Conservation (phyloP, 2,797 vertebrate genomes). For the Anguilla obscura region DNA sequence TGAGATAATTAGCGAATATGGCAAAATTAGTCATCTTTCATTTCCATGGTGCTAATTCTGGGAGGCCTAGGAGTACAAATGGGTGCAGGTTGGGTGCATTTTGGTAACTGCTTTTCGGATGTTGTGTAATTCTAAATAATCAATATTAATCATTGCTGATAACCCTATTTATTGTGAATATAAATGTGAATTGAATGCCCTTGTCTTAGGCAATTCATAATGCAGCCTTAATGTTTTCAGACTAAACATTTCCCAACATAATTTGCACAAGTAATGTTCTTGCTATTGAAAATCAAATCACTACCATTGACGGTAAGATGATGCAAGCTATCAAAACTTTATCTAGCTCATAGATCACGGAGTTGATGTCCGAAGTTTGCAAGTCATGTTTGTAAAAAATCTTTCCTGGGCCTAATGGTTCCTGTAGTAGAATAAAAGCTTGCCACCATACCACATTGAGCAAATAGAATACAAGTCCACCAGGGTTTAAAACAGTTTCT, state of each 20-base stretch:
- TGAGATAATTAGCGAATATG: slow-evolving; percentile 47
- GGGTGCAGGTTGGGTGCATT: slow-evolving; percentile 11
- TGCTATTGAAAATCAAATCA: slow-evolving; percentile 8
- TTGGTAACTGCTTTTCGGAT: slow-evolving; percentile 21
- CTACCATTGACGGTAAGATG: not conserved
- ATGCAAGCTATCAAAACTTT: not conserved
- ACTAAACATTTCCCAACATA: not conserved
- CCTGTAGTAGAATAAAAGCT: not conserved
- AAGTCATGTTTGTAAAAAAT: not conserved
- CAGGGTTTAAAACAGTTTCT: not conserved
- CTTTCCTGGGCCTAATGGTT: not conserved
- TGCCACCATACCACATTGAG: not conserved
- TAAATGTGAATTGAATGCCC: not conserved
- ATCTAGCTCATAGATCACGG: not conserved
- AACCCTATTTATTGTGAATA: not conserved
- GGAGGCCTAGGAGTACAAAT: not conserved
- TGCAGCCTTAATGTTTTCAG: slow-evolving; percentile 7
- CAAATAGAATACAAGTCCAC: not conserved
- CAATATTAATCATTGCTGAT: not conserved
- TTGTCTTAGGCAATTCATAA: slow-evolving; percentile 16
- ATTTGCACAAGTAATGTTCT: slow-evolving; percentile 14
- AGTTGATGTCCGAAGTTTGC: not conserved
- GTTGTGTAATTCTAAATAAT: not conserved
- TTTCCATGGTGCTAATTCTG: slow-evolving; percentile 25
- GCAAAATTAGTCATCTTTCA: slow-evolving; percentile 56